Evolutionary conservation across 2,113 vertebrate species (phyloP).

Genomic region (Phalacrocorax carbo): DNA sequence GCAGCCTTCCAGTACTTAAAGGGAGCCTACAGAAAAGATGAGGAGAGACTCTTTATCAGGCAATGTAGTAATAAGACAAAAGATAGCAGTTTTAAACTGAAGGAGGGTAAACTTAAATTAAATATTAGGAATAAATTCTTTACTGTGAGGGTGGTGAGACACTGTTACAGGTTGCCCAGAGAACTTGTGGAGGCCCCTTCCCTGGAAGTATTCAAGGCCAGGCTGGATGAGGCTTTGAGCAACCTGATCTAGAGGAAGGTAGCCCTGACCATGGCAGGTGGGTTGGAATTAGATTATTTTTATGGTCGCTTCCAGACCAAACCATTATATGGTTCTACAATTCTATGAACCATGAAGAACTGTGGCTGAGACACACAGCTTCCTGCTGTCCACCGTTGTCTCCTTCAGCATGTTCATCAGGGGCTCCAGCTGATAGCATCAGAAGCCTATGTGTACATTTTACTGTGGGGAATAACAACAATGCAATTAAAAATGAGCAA

Average conservation of each 20-base stretch:
- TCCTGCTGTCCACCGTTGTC: neutral
- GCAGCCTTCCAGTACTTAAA: neutral
- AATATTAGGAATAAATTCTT: neutral
- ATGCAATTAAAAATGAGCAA: neutral
- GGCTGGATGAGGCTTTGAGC: neutral
- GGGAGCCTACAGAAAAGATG: neutral
- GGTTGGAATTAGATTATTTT: neutral
- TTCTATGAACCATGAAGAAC: neutral
- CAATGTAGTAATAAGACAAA: neutral
- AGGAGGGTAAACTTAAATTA: neutral
- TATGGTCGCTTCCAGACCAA: neutral
- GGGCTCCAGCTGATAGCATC: neutral
- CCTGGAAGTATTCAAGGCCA: neutral
- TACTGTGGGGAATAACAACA: neutral
- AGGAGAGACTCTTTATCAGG: neutral
- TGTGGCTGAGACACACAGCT: neutral
- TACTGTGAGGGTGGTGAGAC: neutral
- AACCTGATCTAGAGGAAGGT: neutral
- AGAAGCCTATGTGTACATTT: neutral
- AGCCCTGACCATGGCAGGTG: neutral
- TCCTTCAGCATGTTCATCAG: neutral
- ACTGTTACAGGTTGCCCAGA: neutral
- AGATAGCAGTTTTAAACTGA: neutral
- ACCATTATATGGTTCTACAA: neutral
- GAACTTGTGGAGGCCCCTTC: neutral